Conservation (phyloP, 2,888 invertebrate species). For the Heterodera filipjevi region DNA sequence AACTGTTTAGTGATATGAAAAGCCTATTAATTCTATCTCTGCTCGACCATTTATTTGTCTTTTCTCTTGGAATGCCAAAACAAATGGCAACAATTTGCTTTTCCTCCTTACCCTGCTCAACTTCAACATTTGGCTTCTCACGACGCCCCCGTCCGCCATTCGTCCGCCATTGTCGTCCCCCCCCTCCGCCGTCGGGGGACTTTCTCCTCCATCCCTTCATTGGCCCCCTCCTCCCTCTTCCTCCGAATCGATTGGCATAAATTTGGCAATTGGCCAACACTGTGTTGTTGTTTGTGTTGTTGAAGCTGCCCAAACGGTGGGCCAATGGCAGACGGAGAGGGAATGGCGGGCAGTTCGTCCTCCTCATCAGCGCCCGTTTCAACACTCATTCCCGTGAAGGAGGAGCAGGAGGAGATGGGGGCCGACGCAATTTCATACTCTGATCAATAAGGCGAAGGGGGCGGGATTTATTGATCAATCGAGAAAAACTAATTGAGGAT, state of each 20-base stretch:
- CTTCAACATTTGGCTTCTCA: conserved; percentile 18
- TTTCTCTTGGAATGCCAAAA: too few species aligned
- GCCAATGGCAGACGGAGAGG: neutral
- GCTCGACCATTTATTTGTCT: too few species aligned
- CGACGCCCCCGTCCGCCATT: neutral
- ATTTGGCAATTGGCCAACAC: conserved; percentile 37
- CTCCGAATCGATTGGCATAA: conserved; percentile 45
- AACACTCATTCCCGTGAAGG: conserved; percentile 15
- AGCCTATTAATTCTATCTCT: neutral
- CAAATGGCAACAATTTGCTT: neutral
- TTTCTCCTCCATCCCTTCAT: conserved; percentile 27
- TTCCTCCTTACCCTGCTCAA: neutral
- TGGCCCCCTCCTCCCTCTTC: neutral
- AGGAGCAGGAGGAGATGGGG: conserved; percentile 41
- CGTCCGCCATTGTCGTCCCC: conserved; percentile 20
- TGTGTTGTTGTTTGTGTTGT: neutral
- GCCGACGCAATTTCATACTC: conserved; percentile 60
- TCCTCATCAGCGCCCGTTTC: neutral
- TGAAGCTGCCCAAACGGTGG: neutral
- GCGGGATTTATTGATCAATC: neutral
- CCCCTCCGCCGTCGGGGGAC: neutral
- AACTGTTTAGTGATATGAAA: too few species aligned
- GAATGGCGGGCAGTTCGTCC: neutral
- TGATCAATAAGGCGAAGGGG: neutral
- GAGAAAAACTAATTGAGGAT: neutral